phyloP scores from a whole-genome alignment of 2,888 invertebrate species.

The Sthenelais limicola region DNA sequence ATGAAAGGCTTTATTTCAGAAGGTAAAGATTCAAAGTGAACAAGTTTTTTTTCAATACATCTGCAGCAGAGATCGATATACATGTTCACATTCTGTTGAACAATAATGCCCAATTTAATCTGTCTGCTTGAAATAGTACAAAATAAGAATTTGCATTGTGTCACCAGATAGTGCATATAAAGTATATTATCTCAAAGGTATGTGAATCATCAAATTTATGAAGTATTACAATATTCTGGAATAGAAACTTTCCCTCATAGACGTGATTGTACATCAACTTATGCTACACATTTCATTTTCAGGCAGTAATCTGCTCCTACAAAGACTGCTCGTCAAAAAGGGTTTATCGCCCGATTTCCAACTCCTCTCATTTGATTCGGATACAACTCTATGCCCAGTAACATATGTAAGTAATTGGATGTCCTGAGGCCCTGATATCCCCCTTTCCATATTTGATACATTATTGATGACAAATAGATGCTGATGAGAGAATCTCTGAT shows the following conservation, averaged over 20 bases:
- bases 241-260: too few relatives aligned
- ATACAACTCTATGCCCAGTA: conserved; percentile 67
- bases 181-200: too few relatives aligned
- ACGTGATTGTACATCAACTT: too few relatives aligned
- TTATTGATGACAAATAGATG: too few relatives aligned
- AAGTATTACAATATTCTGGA: too few relatives aligned
- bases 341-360: conserved; percentile 62
- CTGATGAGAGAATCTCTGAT: too few relatives aligned
- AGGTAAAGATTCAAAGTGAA: conserved; percentile 55
- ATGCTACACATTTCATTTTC: conserved; percentile 45
- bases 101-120: too few relatives aligned
- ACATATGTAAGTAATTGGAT: conserved; percentile 64
- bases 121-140: too few relatives aligned
- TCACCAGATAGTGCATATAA: too few relatives aligned
- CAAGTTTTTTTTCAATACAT: neutral
- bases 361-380: conserved; percentile 70
- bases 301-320: conserved; percentile 71
- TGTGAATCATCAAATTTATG: too few relatives aligned
- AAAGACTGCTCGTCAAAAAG: conserved; percentile 68
- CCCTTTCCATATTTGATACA: too few relatives aligned
- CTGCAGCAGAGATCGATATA: neutral
- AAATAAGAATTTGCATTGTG: too few relatives aligned
- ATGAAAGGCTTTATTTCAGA: conserved; percentile 72
- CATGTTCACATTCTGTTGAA: neutral
- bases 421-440: neutral